Conservation (phyloP, 2,888 invertebrate genomes). For the Eristalis tenax region DNA sequence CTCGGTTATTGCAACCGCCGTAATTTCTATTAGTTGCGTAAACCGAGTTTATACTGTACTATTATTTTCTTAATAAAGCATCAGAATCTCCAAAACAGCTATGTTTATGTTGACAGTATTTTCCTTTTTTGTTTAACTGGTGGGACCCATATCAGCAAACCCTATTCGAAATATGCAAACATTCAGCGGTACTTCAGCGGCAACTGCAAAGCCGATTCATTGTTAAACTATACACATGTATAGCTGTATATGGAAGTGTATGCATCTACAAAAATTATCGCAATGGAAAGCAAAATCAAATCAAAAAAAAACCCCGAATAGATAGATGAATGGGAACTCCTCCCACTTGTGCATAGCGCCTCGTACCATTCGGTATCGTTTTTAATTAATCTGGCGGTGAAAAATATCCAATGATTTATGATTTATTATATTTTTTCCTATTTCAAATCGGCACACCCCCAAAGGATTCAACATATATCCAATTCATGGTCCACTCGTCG, state of each 20-base stretch:
- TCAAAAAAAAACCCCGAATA: not conserved
- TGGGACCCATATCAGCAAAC: too few species aligned
- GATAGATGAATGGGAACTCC: not conserved
- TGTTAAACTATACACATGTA: not conserved
- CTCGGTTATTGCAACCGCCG: too few species aligned
- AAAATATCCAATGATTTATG: constrained; percentile 58
- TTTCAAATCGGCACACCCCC: constrained; percentile 46
- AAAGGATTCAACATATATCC: constrained; percentile 39
- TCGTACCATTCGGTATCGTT: not conserved
- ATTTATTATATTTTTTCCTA: constrained; percentile 58
- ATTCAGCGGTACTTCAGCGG: too few species aligned
- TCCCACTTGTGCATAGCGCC: not conserved
- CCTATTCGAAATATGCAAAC: too few species aligned
- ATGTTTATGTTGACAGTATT: too few species aligned
- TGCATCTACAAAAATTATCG: not conserved
- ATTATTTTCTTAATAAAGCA: too few species aligned
- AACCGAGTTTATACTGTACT: too few species aligned
- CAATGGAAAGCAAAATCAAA: not conserved
- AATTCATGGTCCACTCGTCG: constrained; percentile 48
- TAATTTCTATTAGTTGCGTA: too few species aligned
- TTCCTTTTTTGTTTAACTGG: too few species aligned
- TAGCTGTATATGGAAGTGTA: not conserved
- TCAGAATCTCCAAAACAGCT: too few species aligned
- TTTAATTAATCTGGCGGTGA: constrained; percentile 47
- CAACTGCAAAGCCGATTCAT: too few species aligned